A percentile compares a stretch with the other conserved stretches of the same genome.
Conservation (phyloP, 2,797 vertebrate species). For the Cebuella pygmaea region DNA sequence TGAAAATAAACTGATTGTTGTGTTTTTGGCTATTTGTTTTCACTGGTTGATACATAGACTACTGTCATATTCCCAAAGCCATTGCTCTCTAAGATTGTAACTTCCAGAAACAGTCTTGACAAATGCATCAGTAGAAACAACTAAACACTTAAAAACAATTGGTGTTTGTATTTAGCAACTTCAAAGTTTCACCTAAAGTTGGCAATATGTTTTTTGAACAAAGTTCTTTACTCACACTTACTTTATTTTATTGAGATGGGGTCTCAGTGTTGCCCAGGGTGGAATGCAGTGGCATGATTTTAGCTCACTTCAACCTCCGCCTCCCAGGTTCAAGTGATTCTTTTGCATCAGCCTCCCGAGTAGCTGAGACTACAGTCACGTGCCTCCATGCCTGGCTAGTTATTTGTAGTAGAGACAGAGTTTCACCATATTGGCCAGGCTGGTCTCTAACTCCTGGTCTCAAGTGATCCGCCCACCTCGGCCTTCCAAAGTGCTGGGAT, state of each 20-base stretch:
- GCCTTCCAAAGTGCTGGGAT: background rate
- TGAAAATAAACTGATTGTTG: slow-evolving; percentile 23
- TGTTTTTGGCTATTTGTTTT: slow-evolving; percentile 17
- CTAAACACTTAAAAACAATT: background rate
- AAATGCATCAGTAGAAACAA: background rate
- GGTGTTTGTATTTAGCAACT: background rate
- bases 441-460: background rate
- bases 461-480: background rate
- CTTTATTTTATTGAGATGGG: background rate
- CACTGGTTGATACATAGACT: background rate
- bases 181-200: background rate
- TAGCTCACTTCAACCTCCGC: background rate
- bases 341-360: background rate
- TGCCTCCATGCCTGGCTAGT: background rate
- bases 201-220: background rate
- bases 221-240: background rate
- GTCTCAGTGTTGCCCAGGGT: background rate
- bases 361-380: background rate
- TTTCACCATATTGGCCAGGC: background rate
- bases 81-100: background rate
- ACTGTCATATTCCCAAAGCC: background rate
- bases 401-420: background rate
- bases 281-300: background rate
- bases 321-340: background rate
- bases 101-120: slow-evolving; percentile 31